phyloP scores from a whole-genome alignment of 2,797 vertebrate species.

The Gobionotothen gibberifrons region DNA sequence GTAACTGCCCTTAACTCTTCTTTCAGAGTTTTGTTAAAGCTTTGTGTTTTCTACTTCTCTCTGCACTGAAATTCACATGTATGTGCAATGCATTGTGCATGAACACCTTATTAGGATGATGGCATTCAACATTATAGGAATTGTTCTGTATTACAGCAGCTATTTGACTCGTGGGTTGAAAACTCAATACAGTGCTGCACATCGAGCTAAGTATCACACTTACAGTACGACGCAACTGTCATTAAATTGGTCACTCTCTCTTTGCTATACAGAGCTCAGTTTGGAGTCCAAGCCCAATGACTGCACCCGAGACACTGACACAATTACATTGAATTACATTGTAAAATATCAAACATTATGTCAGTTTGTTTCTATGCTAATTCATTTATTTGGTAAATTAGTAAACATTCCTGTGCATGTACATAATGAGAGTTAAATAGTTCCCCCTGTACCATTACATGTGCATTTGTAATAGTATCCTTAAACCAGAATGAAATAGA shows the following conservation, averaged over 20 bases:
- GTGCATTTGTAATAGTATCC: neutral
- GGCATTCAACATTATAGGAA: conserved; percentile 6
- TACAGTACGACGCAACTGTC: conserved; percentile 3
- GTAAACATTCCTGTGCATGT: neutral
- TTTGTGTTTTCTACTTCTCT: conserved; percentile 12
- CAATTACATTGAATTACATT: conserved; percentile 1
- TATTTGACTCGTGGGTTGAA: conserved; percentile 2
- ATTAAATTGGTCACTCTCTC: conserved; percentile 11
- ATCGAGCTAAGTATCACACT: neutral
- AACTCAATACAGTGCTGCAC: conserved; percentile 19
- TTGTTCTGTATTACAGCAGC: conserved; percentile 1
- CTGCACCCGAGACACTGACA: neutral
- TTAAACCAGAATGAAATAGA: neutral
- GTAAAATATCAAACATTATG: neutral
- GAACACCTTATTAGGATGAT: conserved; percentile 25
- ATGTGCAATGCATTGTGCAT: neutral
- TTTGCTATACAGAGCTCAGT: neutral
- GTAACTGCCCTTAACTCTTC: conserved; percentile 2
- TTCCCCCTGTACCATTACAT: neutral
- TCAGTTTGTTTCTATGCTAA: neutral
- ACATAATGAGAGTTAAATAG: neutral
- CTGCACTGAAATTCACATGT: neutral
- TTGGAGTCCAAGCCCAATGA: neutral
- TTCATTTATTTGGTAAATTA: neutral
- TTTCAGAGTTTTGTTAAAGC: neutral